Percentiles rank a stretch among this genome's conserved stretches.
Evolutionary conservation across 1,140 invertebrate genomes (phyloP).

Genomic region (Drosophila subpulchrella): DNA sequence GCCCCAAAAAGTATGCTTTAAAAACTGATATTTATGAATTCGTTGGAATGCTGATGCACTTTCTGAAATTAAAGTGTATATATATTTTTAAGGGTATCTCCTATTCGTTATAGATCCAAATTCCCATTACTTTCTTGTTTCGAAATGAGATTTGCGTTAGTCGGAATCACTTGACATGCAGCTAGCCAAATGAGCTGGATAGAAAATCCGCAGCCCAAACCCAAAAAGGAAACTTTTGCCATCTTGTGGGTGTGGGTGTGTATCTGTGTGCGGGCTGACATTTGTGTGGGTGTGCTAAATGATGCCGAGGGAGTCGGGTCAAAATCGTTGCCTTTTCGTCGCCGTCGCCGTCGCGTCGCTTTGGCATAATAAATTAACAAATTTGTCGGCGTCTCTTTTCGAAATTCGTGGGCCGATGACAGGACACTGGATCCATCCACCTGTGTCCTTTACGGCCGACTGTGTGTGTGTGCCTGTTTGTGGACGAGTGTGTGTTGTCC

Average conservation of each 20-base stretch:
- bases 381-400: slow-evolving; percentile 73
- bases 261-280: neutral
- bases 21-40: neutral
- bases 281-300: slow-evolving; percentile 54
- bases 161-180: slow-evolving; percentile 67
- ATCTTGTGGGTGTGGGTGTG: slow-evolving; percentile 36
- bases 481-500: slow-evolving; percentile 46
- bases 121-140: slow-evolving; percentile 49
- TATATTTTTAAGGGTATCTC: neutral
- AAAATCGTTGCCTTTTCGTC: slow-evolving; percentile 41
- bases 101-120: rapidly evolving
- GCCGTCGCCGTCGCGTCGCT: slow-evolving; percentile 43
- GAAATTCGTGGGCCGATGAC: slow-evolving; percentile 70
- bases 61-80: neutral
- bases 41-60: neutral
- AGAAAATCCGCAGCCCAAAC: slow-evolving; percentile 11
- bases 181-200: slow-evolving; percentile 54
- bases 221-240: slow-evolving; percentile 32
- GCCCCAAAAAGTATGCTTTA: slow-evolving; percentile 1
- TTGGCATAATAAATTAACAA: slow-evolving; percentile 82
- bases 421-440: slow-evolving; percentile 65
- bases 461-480: slow-evolving; percentile 7
- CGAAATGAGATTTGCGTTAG: slow-evolving; percentile 70
- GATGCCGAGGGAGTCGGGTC: slow-evolving; percentile 54
- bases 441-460: slow-evolving; percentile 57